These are phyloP conservation scores for Oegoconia quadripuncta DNA, from an alignment of 2,888 invertebrate genomes.

Conservation along the genomic window DNA sequence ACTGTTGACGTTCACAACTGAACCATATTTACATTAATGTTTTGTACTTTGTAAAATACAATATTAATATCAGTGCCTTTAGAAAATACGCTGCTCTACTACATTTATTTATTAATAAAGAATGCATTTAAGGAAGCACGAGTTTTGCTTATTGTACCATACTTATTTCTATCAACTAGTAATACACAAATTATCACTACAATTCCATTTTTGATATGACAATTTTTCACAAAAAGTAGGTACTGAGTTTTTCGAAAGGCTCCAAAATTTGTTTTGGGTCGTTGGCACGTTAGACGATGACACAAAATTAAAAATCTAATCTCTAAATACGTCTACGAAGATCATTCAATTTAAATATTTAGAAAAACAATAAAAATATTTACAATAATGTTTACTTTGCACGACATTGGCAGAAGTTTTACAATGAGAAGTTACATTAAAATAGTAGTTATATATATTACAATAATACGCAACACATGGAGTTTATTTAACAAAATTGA, in stretches of 20 bases:
- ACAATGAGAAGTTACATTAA: constrained; percentile 37
- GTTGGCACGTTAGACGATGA: constrained; percentile 73
- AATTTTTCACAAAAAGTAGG: constrained; percentile 28
- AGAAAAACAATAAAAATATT: constrained; percentile 35
- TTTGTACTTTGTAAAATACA: constrained; percentile 40
- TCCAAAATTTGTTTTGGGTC: constrained; percentile 36
- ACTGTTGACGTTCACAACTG: neutral
- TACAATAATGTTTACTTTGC: constrained; percentile 41
- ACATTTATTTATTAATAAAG: constrained; percentile 20
- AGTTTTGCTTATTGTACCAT: constrained; percentile 55
- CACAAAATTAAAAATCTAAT: constrained; percentile 53
- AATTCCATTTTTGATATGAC: constrained; percentile 24
- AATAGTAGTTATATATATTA: constrained; percentile 45
- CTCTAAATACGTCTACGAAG: constrained; percentile 55
- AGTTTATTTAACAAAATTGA: constrained; percentile 47
- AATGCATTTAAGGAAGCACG: constrained; percentile 68
- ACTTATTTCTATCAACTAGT: constrained; percentile 50
- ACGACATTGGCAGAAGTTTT: constrained; percentile 41
- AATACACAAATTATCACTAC: constrained; percentile 50
- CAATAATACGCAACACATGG: constrained; percentile 30
- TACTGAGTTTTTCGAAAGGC: constrained; percentile 20
- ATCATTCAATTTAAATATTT: constrained; percentile 47
- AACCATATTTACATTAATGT: constrained; percentile 19
- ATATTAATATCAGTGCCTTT: neutral
- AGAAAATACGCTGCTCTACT: neutral